These are phyloP conservation scores for Aphyosemion australe DNA, from an alignment of 2,113 vertebrate species.

Conservation along the genomic window DNA sequence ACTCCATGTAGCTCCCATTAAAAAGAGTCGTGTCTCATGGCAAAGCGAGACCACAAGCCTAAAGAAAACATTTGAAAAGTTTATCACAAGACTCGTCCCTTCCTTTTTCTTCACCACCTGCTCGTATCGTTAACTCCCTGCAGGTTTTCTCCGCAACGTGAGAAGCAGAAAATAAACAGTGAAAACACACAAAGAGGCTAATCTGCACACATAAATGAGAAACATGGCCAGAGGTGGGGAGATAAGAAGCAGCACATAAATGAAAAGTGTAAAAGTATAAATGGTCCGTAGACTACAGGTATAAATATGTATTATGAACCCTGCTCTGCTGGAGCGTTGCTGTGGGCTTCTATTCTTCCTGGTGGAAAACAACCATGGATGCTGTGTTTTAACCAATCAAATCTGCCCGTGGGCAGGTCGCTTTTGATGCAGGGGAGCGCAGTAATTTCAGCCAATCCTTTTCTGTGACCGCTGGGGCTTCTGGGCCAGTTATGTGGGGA, in stretches of 20 bases:
- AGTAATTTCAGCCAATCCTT: constrained; percentile 85
- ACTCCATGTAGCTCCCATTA: too few relatives aligned
- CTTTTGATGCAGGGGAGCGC: constrained; percentile 73
- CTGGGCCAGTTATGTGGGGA: constrained; percentile 66
- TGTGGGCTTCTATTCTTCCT: constrained; percentile 58
- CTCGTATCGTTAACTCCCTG: constrained; percentile 53
- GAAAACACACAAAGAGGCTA: constrained; percentile 62
- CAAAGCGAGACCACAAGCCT: not conserved
- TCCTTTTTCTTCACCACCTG: constrained; percentile 39
- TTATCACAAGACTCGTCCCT: constrained; percentile 23
- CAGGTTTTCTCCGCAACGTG: constrained; percentile 58
- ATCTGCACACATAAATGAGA: constrained; percentile 65
- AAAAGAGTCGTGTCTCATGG: too few relatives aligned
- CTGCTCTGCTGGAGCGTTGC: constrained; percentile 43
- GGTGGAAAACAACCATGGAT: constrained; percentile 75
- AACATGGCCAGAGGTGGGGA: constrained; percentile 68
- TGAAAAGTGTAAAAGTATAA: constrained; percentile 70
- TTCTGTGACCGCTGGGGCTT: constrained; percentile 80
- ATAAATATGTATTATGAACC: constrained; percentile 76
- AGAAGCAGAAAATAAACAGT: constrained; percentile 56
- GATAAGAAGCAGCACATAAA: constrained; percentile 75
- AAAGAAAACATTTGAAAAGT: constrained; percentile 39
- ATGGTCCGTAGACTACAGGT: constrained; percentile 60
- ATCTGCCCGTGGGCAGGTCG: constrained; percentile 80
- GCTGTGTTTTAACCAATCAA: constrained; percentile 85